Evolutionary conservation across 2,888 invertebrate genomes (phyloP).

Genomic region (Unio pictorum): DNA sequence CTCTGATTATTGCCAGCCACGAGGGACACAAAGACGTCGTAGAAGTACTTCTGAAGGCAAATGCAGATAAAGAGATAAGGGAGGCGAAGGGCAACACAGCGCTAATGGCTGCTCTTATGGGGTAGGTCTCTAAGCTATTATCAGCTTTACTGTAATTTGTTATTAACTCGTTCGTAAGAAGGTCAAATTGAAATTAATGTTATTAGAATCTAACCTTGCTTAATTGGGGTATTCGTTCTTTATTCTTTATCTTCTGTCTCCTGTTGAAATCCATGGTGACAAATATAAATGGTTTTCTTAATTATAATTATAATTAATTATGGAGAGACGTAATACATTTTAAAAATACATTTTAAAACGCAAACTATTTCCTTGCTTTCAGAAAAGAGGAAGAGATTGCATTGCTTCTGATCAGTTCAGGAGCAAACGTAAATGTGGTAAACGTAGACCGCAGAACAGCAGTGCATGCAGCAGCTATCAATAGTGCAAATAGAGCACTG

Average conservation of each 20-base stretch:
- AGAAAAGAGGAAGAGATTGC: conserved; percentile 76
- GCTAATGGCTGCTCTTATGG: conserved; percentile 40
- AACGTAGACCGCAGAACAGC: conserved; percentile 85
- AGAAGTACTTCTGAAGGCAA: conserved; percentile 28
- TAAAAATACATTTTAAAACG: background rate
- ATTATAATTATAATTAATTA: background rate
- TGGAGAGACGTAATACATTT: background rate
- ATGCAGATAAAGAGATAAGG: conserved; percentile 29
- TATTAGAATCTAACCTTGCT: too few relatives aligned
- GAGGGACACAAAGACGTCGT: conserved; percentile 41
- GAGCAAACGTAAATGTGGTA: conserved; percentile 80
- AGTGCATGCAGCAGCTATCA: conserved; percentile 87
- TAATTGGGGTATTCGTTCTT: too few relatives aligned
- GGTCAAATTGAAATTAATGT: too few relatives aligned
- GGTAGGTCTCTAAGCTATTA: conserved; percentile 17
- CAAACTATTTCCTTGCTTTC: conserved; percentile 6
- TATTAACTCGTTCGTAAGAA: background rate
- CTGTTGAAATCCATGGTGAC: too few relatives aligned
- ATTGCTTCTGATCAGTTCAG: conserved; percentile 80
- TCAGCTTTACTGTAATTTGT: background rate
- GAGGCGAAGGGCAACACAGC: conserved; percentile 42
- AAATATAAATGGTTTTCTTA: too few relatives aligned
- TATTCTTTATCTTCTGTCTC: too few relatives aligned
- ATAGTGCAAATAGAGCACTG: conserved; percentile 83
- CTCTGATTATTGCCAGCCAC: conserved; percentile 44